Evolutionary conservation across 2,888 invertebrate genomes (phyloP), one percentile per base, ranked within the genome.

Genomic region (Synanthedon andrenaeformis): DNA sequence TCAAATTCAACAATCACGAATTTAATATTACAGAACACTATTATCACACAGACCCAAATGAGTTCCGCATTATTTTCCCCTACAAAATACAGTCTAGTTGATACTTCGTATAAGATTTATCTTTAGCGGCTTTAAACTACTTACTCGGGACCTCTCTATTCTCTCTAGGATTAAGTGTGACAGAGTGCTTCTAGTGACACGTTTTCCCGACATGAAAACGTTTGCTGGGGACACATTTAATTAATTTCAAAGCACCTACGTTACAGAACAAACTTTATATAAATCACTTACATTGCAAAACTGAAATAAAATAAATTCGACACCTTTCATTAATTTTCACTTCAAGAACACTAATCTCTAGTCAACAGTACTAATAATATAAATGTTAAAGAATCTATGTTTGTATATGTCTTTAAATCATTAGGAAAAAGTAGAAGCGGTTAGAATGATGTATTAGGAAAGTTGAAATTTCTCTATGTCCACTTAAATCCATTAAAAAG

Each of bases 191-290:
- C 65, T 67, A 62, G 62, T 64, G 66, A 70, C 67, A 64, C 65
- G 65, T 64, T 66, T 62, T 60, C 60, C 62, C 62, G 62, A 65
- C 66, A 64, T 55, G 55, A 64, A 68, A 71, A 72, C 70, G 67
- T 72, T 72, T 77, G 74, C 60, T 62, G 57, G 72, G 61, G 74
- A 73, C 74, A 71, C 55, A 54, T 59, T 58, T 57, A 78, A 78
- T 79, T 79, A 79, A 78, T 76, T 77, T 74, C 67, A 69, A 72
- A 69, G 68, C 65, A 61, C 62, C 60, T 62, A 63, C 65, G 59
- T 58, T 57, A 49, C 49, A 49, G 12, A 49, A 49, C 19, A 49
- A 45, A 13, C 45, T 45, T 14, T 45, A 45, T 45, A 45, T 45
- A 45, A 45, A 13, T 45, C 13, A 45, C 13, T 45, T 35, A 35